phyloP scores from a whole-genome alignment of 1,140 invertebrate genomes.

The Solen grandis region DNA sequence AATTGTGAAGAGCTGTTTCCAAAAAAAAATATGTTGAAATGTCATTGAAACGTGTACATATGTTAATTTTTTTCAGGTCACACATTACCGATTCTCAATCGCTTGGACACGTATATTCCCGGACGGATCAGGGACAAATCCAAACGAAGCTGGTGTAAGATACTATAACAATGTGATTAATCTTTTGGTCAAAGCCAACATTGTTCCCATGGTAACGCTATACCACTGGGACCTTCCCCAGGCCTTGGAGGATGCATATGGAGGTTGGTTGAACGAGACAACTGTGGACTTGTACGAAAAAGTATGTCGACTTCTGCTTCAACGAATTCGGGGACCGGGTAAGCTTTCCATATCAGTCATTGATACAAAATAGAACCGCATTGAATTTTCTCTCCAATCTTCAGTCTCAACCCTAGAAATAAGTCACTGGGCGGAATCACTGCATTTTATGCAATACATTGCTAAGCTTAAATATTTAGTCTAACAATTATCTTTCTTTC shows the following conservation, averaged over 20 bases:
- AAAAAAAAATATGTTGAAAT: too few species aligned
- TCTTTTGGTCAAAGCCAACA: slow-evolving; percentile 60
- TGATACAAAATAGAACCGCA: too few species aligned
- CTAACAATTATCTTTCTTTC: too few species aligned
- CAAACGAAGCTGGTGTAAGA: slow-evolving; percentile 62
- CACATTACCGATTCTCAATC: slow-evolving; percentile 76
- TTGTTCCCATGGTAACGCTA: slow-evolving; percentile 82
- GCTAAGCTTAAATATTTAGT: too few species aligned
- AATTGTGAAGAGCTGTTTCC: too few species aligned
- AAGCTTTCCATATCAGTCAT: background rate
- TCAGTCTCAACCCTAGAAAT: too few species aligned
- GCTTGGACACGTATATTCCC: slow-evolving; percentile 77
- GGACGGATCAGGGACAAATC: slow-evolving; percentile 62
- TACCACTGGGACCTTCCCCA: slow-evolving; percentile 82
- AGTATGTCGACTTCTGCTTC: slow-evolving; percentile 80
- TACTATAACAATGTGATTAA: slow-evolving; percentile 75
- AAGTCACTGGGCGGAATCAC: too few species aligned
- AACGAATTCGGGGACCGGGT: slow-evolving; percentile 77
- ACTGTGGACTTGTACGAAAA: slow-evolving; percentile 82
- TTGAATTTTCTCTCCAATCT: too few species aligned
- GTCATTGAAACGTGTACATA: too few species aligned
- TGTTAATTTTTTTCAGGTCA: slow-evolving; percentile 68
- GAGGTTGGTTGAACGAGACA: slow-evolving; percentile 83
- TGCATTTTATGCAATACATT: too few species aligned
- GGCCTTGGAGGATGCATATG: slow-evolving; percentile 76